These are phyloP conservation scores for Mactromeris polynyma DNA, from an alignment of 2,888 invertebrate species.

Conservation along the genomic window DNA sequence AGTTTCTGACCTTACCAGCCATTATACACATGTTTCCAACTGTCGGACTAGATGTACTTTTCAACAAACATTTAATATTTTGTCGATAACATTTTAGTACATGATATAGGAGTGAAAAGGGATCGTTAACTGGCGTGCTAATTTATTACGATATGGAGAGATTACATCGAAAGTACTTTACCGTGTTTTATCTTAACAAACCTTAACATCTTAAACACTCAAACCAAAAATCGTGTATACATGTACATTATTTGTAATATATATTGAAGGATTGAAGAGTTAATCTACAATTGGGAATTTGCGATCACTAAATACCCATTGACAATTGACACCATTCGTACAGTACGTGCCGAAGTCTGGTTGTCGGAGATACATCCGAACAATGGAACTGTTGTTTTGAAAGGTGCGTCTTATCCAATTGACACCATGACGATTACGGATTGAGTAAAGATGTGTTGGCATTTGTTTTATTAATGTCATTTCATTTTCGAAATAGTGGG, in stretches of 20 bases:
- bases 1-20: background rate
- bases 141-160: constrained; percentile 24
- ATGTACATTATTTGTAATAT: constrained; percentile 28
- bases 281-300: background rate
- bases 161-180: constrained; percentile 16
- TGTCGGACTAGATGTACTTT: background rate
- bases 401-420: constrained; percentile 3
- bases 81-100: background rate
- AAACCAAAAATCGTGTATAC: constrained; percentile 28
- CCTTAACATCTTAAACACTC: constrained; percentile 5
- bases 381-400: background rate
- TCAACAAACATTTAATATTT: background rate
- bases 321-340: background rate
- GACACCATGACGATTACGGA: background rate
- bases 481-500: background rate
- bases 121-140: constrained; percentile 19
- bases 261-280: constrained; percentile 2
- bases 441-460: background rate
- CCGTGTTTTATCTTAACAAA: constrained; percentile 30
- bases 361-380: background rate
- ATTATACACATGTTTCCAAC: background rate
- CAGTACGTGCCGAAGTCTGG: background rate
- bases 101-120: background rate
- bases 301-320: background rate
- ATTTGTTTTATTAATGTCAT: background rate